Percentiles rank a stretch among this genome's conserved stretches.
Conservation (phyloP, 2,888 invertebrate species). For the Tipula confusa region DNA sequence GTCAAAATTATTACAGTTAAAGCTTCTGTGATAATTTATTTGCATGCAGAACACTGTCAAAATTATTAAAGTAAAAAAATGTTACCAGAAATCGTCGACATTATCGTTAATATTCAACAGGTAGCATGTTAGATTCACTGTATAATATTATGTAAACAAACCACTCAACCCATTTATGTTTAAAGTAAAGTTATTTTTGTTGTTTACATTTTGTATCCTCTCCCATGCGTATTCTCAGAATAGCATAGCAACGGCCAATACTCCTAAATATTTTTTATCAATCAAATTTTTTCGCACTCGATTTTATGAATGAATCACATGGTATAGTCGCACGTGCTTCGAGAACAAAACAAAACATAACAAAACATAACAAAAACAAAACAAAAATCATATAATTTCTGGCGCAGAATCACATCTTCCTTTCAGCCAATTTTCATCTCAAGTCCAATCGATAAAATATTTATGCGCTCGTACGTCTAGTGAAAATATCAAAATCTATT, state of each 20-base stretch:
- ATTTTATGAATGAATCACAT: constrained; percentile 20
- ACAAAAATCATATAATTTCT: constrained; percentile 13
- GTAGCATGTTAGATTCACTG: not conserved
- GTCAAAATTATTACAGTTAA: too few relatives aligned
- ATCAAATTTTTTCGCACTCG: not conserved
- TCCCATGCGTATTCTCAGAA: not conserved
- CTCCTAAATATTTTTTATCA: not conserved
- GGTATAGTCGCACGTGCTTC: not conserved
- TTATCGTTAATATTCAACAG: too few relatives aligned
- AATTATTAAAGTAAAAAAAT: too few relatives aligned
- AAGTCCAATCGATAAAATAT: not conserved
- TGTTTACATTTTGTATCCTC: not conserved
- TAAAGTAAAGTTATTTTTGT: too few relatives aligned
- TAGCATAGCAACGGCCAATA: not conserved
- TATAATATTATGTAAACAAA: not conserved
- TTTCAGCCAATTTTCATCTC: constrained; percentile 12
- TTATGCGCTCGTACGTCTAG: not conserved
- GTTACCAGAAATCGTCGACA: too few relatives aligned
- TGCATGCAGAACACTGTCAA: too few relatives aligned
- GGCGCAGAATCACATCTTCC: constrained; percentile 12
- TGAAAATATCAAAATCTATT: not conserved
- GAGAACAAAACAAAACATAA: not conserved
- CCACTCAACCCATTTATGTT: not conserved
- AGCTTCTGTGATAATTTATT: too few relatives aligned
- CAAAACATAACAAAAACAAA: not conserved